Conservation (phyloP, 2,797 vertebrate species). For the Pangasius djambal region DNA sequence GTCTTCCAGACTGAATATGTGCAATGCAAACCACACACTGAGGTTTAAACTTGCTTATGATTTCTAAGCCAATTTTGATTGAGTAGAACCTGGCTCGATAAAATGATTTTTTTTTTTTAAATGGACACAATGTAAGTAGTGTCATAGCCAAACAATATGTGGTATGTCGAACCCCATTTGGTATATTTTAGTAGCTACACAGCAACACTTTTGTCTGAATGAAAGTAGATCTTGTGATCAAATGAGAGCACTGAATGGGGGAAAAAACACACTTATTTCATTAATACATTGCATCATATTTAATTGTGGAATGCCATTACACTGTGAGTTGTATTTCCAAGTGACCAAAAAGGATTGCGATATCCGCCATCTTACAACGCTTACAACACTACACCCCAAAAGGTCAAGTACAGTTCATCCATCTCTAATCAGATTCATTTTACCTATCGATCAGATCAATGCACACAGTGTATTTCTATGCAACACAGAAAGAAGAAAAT, state of each 20-base stretch:
- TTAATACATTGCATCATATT: constrained; percentile 36
- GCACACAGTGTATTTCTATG: constrained; percentile 20
- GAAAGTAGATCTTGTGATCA: neutral
- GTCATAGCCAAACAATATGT: neutral
- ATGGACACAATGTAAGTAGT: constrained; percentile 21
- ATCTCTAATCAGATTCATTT: constrained; percentile 15
- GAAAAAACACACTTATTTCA: neutral
- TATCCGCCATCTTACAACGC: neutral
- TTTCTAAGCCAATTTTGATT: neutral
- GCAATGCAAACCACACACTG: neutral
- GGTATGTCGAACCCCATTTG: constrained; percentile 19
- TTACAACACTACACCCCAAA: neutral
- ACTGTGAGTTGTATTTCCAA: constrained; percentile 34
- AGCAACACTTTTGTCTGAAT: neutral
- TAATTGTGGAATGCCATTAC: constrained; percentile 57
- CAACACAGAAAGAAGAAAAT: constrained; percentile 15
- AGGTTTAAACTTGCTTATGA: neutral
- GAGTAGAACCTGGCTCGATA: neutral
- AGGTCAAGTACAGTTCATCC: constrained; percentile 13
- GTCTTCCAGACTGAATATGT: constrained; percentile 2
- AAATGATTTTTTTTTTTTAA: neutral
- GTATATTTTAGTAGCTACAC: neutral
- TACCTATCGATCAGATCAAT: neutral
- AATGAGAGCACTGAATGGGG: neutral
- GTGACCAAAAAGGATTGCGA: neutral